phyloP scores from a whole-genome alignment of 2,113 vertebrate genomes.

The Melanocharis versteri region DNA sequence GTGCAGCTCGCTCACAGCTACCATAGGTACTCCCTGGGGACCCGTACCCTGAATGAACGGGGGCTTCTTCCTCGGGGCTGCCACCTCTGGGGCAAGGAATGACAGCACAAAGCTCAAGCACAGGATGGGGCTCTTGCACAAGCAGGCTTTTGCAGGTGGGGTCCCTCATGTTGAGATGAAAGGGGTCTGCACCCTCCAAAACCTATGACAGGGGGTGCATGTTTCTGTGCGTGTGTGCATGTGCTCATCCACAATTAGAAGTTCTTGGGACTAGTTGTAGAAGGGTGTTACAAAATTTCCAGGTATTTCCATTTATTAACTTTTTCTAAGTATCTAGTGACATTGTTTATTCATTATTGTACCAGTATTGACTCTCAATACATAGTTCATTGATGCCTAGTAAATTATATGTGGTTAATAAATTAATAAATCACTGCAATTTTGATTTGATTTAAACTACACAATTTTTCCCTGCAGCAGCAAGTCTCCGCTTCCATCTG shows the following conservation, averaged over 20 bases:
- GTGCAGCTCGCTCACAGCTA: background rate
- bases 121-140: background rate
- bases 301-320: background rate
- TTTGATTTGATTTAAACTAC: background rate
- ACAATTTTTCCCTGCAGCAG: background rate
- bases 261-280: background rate
- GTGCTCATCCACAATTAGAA: background rate
- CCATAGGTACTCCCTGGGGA: background rate
- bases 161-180: background rate
- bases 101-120: background rate
- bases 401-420: background rate
- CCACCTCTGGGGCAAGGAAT: background rate
- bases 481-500: background rate
- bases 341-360: background rate
- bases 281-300: background rate
- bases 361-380: background rate
- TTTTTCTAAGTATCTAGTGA: background rate
- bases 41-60: accelerated
- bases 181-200: background rate
- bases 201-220: accelerated
- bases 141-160: background rate
- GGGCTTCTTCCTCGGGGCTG: background rate
- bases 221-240: accelerated
- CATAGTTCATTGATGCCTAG: background rate
- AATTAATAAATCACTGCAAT: background rate